Evolutionary conservation across 2,888 invertebrate species (phyloP).

Genomic region (Ephialtes manifestator): DNA sequence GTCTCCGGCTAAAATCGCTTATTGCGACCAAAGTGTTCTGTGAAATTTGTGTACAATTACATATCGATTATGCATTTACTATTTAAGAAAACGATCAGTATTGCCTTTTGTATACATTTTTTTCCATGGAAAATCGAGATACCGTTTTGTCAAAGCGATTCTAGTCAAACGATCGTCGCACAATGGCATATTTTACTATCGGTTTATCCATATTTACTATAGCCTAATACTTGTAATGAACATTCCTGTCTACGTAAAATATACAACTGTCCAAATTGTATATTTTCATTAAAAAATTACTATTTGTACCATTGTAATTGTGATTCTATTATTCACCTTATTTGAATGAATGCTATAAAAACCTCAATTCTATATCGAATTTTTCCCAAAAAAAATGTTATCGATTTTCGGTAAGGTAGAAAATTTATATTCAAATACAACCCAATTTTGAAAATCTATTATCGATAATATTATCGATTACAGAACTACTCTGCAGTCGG

Average conservation of each 20-base stretch:
- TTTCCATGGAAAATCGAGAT: neutral
- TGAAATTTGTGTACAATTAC: slow-evolving; percentile 58
- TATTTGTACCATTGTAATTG: slow-evolving; percentile 71
- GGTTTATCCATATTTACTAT: slow-evolving; percentile 24
- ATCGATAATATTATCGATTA: neutral
- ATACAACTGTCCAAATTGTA: slow-evolving; percentile 72
- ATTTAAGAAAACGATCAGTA: slow-evolving; percentile 55
- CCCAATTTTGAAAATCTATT: neutral
- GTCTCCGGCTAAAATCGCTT: neutral
- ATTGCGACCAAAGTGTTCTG: slow-evolving; percentile 1
- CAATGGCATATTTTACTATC: slow-evolving; percentile 35
- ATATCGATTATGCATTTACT: slow-evolving; percentile 53
- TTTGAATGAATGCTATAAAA: neutral
- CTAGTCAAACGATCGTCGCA: slow-evolving; percentile 40
- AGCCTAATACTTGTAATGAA: slow-evolving; percentile 31
- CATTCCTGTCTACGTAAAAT: slow-evolving; percentile 43
- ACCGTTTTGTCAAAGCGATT: slow-evolving; percentile 4
- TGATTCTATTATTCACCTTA: slow-evolving; percentile 13
- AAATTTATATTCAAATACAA: neutral
- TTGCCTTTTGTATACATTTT: slow-evolving; percentile 44
- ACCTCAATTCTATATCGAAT: neutral
- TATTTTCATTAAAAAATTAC: slow-evolving; percentile 79
- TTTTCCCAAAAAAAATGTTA: neutral
- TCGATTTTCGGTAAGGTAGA: neutral
- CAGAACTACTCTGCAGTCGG: neutral